Conservation (phyloP, 2,797 vertebrate species). For the Anguilla anguilla region DNA sequence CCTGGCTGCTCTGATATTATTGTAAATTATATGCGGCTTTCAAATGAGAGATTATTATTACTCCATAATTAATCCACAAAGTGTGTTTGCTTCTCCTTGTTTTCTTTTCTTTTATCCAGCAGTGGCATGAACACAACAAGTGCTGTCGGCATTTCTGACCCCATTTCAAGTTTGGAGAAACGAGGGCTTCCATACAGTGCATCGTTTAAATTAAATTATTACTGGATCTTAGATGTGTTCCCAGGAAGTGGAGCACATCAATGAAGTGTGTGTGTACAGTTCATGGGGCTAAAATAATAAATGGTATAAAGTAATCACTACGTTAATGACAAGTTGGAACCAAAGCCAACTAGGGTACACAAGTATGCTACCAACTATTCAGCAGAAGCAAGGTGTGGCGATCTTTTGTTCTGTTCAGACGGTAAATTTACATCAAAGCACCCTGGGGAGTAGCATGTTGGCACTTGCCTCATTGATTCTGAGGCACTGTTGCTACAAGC, state of each 20-base stretch:
- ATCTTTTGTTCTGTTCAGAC: neutral
- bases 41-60: constrained; percentile 4
- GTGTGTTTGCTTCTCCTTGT: neutral
- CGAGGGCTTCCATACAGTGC: neutral
- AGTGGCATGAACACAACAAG: neutral
- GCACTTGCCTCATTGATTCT: neutral
- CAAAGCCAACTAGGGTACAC: neutral
- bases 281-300: too few relatives aligned
- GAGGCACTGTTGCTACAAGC: neutral
- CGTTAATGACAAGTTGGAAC: neutral
- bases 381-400: neutral
- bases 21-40: neutral
- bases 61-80: neutral
- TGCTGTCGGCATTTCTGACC: neutral
- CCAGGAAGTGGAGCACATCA: too few relatives aligned
- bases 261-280: too few relatives aligned
- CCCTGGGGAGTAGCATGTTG: neutral
- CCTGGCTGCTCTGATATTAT: neutral
- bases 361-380: neutral
- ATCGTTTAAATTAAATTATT: neutral
- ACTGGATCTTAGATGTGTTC: neutral
- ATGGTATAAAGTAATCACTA: neutral
- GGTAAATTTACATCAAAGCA: neutral
- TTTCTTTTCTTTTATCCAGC: neutral
- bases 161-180: neutral